These are phyloP conservation scores for Montipora cactus DNA, from an alignment of 64 coral and sea anemone genomes.

Conservation along the genomic window DNA sequence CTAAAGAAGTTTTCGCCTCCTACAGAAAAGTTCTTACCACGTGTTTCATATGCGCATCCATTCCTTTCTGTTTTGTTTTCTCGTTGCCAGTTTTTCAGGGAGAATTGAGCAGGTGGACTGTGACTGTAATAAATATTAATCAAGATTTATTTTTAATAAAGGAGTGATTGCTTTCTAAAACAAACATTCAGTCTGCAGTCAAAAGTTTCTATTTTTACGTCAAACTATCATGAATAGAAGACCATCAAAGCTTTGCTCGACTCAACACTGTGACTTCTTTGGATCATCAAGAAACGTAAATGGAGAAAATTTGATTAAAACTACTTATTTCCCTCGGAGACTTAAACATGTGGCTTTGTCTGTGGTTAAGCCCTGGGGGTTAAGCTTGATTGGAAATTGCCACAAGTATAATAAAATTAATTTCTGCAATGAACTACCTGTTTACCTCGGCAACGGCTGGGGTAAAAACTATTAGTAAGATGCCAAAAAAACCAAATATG, in stretches of 20 bases:
- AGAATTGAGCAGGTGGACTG: background rate
- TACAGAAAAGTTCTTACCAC: too few species aligned
- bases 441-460: constrained; percentile 21
- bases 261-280: too few species aligned
- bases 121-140: constrained; percentile 12
- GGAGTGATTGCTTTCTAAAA: constrained; percentile 10
- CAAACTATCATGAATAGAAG: background rate
- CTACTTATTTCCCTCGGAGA: background rate
- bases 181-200: background rate
- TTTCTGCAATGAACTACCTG: constrained; percentile 5
- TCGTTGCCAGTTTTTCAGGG: background rate
- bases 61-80: background rate
- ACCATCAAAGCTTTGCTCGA: background rate
- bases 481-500: background rate
- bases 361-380: background rate
- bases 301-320: background rate
- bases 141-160: background rate
- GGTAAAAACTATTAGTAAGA: background rate
- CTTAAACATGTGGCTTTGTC: background rate
- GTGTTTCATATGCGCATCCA: too few species aligned
- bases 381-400: background rate
- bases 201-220: background rate
- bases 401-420: background rate
- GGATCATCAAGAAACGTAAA: background rate
- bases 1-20: too few species aligned